These are phyloP conservation scores for Pheucticus melanocephalus DNA, from an alignment of 2,113 vertebrate species.

Conservation along the genomic window DNA sequence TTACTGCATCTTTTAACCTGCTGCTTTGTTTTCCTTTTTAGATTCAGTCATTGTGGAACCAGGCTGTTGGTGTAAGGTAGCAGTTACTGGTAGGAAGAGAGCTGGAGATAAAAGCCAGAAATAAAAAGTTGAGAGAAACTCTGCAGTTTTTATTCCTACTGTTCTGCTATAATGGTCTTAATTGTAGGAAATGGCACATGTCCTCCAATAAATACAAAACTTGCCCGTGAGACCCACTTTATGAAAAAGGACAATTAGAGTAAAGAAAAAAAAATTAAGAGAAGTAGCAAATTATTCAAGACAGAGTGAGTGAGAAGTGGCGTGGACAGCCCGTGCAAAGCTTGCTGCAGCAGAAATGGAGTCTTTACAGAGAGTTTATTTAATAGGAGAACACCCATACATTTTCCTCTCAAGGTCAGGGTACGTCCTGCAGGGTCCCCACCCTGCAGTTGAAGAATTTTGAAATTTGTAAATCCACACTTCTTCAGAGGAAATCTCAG, in stretches of 20 bases:
- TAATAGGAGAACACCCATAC: background rate
- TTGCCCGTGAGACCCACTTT: background rate
- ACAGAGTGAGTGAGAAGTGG: background rate
- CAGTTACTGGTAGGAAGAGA: background rate
- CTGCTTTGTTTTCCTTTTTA: background rate
- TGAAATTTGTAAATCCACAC: background rate
- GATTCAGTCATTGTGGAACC: background rate
- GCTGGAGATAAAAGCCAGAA: background rate
- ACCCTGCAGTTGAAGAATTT: rapidly evolving
- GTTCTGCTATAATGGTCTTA: background rate
- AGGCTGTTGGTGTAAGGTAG: background rate
- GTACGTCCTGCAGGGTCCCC: background rate
- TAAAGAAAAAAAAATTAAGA: background rate
- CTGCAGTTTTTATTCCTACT: background rate
- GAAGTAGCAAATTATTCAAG: background rate
- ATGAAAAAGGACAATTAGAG: background rate
- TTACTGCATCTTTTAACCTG: background rate
- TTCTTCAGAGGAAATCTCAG: background rate
- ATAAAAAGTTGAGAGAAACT: background rate
- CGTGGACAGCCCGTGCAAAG: background rate
- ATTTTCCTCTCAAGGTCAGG: background rate
- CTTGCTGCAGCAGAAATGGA: background rate
- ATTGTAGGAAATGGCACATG: background rate
- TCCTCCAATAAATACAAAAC: background rate
- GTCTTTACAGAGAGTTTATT: background rate